A percentile compares a stretch with the other conserved stretches of the same genome.
Conservation (phyloP, 2,888 invertebrate species). For the Balanococcus diminutus region DNA sequence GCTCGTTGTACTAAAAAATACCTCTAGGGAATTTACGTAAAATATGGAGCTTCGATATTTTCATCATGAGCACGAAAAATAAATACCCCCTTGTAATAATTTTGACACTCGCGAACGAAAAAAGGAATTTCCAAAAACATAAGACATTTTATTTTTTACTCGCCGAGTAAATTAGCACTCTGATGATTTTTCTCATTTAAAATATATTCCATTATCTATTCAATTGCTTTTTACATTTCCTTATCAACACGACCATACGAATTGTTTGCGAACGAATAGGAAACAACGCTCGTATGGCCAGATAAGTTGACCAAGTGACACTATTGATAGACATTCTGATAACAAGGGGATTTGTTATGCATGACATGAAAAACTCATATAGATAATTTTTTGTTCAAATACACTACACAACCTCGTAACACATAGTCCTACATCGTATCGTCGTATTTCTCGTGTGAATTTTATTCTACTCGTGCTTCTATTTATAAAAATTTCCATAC, state of each 20-base stretch:
- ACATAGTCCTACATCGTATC: neutral
- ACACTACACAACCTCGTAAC: neutral
- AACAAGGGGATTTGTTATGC: neutral
- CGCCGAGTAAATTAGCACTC: neutral
- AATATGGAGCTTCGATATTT: neutral
- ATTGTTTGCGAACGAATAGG: neutral
- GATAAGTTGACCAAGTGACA: neutral
- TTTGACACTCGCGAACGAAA: neutral
- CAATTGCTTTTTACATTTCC: neutral
- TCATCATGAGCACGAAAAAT: too few relatives aligned
- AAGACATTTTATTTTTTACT: too few relatives aligned
- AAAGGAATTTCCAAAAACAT: neutral
- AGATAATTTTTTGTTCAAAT: neutral
- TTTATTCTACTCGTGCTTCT: neutral
- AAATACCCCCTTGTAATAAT: too few relatives aligned
- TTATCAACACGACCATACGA: neutral
- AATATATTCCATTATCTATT: neutral
- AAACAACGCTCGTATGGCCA: neutral
- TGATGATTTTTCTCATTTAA: neutral
- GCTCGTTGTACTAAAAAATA: neutral
- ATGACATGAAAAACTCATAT: neutral
- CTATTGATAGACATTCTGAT: neutral
- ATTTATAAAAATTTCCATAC: neutral
- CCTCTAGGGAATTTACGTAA: neutral
- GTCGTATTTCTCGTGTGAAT: neutral